phyloP scores from a whole-genome alignment of 2,113 vertebrate species.

The Neolamprologus falcicula region DNA sequence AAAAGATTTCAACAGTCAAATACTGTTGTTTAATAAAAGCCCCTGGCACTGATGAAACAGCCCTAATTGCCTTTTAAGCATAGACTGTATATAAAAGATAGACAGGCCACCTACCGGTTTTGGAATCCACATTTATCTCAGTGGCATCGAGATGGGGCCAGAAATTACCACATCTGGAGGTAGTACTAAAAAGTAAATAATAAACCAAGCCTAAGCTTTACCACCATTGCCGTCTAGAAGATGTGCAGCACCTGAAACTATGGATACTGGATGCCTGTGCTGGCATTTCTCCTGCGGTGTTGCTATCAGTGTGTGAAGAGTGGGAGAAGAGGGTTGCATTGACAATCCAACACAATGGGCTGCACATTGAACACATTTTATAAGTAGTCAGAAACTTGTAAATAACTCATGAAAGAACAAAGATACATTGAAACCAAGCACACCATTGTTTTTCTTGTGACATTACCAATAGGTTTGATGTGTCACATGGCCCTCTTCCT shows the following conservation, averaged over 20 bases:
- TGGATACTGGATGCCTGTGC: neutral
- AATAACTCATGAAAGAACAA: too few species aligned
- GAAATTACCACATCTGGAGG: neutral
- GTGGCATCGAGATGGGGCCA: neutral
- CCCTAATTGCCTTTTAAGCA: neutral
- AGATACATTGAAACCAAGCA: too few species aligned
- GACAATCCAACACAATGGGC: too few species aligned
- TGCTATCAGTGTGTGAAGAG: too few species aligned
- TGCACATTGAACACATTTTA: rapidly evolving
- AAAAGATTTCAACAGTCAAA: neutral
- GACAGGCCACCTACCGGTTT: neutral
- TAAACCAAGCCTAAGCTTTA: neutral
- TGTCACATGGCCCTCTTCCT: too few species aligned
- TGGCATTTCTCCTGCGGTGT: neutral
- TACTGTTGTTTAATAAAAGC: neutral
- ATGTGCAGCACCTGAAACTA: neutral
- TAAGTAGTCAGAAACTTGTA: too few species aligned
- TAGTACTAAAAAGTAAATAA: neutral
- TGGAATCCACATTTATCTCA: neutral
- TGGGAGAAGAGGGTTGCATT: too few species aligned
- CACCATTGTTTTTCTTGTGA: too few species aligned
- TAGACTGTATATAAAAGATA: neutral
- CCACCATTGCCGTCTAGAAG: neutral
- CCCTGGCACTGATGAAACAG: neutral
- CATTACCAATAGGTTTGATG: too few species aligned